These are phyloP conservation scores for Lutraria rhynchaena DNA, from an alignment of 1,140 invertebrate species.

Conservation along the genomic window DNA sequence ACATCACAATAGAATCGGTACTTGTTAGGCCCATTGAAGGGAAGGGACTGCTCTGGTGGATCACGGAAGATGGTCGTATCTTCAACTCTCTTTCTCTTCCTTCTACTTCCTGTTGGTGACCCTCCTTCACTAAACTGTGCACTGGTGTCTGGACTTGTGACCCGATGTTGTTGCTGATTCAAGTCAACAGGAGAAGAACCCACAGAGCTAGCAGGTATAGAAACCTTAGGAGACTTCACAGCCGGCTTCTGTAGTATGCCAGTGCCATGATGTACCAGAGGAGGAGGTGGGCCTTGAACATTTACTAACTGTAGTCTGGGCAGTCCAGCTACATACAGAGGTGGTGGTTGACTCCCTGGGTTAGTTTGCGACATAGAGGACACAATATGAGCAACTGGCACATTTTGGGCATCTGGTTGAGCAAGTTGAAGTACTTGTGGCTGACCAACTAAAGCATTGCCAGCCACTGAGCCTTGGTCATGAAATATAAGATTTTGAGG, in stretches of 20 bases:
- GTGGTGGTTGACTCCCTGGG: constrained; percentile 5
- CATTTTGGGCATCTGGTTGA: neutral
- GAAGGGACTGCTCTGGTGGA: constrained; percentile 48
- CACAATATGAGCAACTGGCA: neutral
- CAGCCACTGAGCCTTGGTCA: constrained; percentile 16
- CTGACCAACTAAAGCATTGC: constrained; percentile 14
- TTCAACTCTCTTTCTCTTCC: constrained; percentile 41
- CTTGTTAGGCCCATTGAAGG: constrained; percentile 55
- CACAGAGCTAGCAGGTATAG: neutral
- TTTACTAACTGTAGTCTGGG: constrained; percentile 7
- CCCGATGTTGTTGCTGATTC: neutral
- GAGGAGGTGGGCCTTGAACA: constrained; percentile 8
- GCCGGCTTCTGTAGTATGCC: too few species aligned
- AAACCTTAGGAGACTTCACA: neutral
- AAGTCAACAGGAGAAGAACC: neutral
- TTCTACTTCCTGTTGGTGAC: neutral
- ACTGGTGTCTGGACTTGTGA: neutral
- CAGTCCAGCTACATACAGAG: constrained; percentile 16
- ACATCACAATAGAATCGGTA: constrained; percentile 57
- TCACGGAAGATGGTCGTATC: constrained; percentile 50
- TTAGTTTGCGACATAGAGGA: neutral
- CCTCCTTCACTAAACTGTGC: neutral
- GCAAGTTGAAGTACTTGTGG: constrained; percentile 40
- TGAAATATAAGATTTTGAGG: constrained; percentile 48
- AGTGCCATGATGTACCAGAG: neutral